Evolutionary conservation across 2,797 vertebrate species (phyloP), one percentile per base, ranked within the genome.

Genomic region (Labeo calbasu): DNA sequence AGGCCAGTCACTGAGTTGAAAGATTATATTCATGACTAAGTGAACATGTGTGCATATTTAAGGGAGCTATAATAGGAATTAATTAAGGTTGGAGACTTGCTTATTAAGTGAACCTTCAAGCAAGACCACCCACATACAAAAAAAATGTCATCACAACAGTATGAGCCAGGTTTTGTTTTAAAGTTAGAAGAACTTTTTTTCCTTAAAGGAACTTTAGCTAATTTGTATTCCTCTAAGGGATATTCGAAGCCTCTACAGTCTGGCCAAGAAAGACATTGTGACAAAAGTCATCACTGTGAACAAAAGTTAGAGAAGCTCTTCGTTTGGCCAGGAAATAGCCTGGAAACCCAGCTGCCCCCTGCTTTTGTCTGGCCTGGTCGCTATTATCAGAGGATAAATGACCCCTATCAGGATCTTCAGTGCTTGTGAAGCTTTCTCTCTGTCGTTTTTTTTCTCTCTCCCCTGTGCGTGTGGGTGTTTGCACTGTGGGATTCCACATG

Each of bases 231-330:
- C 61, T 53, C 57, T 28, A 78, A 63, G 75, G 53, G 61, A 84
- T 43, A 53, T 53, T n/a, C 61, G 55, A 87, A 76, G 40, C 51
- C 51, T 76, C 51, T 61, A 61, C 63, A 73, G 86, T 77, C 84
- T 87, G 86, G 77, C 70, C 68, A 51, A 81, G 86, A 79, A 82
- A 82, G 86, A 87, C 84, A 53, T 65, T 7, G 82, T 72, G 87
- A 88, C 87, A 85, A 78, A 86, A 86, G 85, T 86, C 84, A 89
- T 87, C 85, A 87, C 57, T 25, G 66, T 77, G 84, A 87, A 86
- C 84, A 87, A 84, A 87, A 85, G 85, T 85, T 78, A 75, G 36
- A 85, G 83, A 75, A 85, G 85, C 72, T 85, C 71, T 85, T 83
- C 40, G 66, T 83, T 85, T 81, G 72, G 57, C 32, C 72, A 63